These are phyloP conservation scores for Geopemphigus sp. DNA, from an alignment of 1,140 invertebrate genomes.

Conservation along the genomic window DNA sequence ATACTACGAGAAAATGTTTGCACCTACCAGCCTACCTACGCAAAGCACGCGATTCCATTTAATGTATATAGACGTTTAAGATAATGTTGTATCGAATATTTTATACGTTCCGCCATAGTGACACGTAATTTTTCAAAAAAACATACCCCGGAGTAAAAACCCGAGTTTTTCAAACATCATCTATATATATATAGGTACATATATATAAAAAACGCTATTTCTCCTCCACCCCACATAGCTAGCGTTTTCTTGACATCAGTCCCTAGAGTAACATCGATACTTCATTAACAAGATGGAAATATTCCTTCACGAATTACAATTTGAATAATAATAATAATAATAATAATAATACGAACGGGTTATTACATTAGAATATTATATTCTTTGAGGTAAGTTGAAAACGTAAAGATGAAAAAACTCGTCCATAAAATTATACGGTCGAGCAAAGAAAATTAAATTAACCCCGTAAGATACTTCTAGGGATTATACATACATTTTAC, in stretches of 20 bases:
- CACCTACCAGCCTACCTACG: no score
- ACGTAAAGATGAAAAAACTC: background rate
- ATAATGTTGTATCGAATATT: background rate
- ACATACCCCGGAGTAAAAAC: background rate
- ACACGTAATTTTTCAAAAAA: background rate
- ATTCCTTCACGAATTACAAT: background rate
- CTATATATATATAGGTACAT: no score
- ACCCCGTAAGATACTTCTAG: background rate
- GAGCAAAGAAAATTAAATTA: background rate
- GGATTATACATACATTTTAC: background rate
- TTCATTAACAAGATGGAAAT: slow-evolving; percentile 1
- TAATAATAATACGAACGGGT: slow-evolving; percentile 4
- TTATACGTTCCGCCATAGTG: background rate
- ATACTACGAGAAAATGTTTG: background rate
- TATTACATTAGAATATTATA: background rate
- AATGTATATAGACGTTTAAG: background rate
- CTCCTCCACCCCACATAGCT: no score
- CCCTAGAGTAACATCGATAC: background rate
- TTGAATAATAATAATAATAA: slow-evolving; percentile 9
- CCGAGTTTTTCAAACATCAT: slow-evolving; percentile 10
- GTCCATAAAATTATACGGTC: background rate
- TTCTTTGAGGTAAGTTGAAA: background rate
- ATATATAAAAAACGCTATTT: no score
- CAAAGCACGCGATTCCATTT: background rate
- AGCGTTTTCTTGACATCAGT: slow-evolving; percentile 6